Percentiles rank a stretch among this genome's conserved stretches.
These are phyloP conservation scores for Delphinapterus leucas DNA, from an alignment of 2,113 vertebrate species.

Conservation along the genomic window DNA sequence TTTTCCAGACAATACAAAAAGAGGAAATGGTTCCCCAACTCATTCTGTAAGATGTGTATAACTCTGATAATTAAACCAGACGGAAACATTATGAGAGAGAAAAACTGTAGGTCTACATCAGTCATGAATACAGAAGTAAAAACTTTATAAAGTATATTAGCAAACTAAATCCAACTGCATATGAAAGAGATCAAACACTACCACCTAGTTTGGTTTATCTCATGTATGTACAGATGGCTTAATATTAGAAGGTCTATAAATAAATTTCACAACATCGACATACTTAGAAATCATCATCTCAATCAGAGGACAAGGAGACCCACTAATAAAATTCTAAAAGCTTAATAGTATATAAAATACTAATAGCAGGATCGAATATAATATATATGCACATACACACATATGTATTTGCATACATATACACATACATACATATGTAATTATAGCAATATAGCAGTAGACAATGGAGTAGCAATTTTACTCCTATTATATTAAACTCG, in stretches of 20 bases:
- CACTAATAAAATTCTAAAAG: conserved; percentile 40
- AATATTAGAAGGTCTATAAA: conserved; percentile 14
- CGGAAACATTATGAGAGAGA: background rate
- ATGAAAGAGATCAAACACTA: background rate
- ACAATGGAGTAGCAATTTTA: background rate
- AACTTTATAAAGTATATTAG: background rate
- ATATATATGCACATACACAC: background rate
- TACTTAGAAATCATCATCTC: conserved; percentile 10
- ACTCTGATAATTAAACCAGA: background rate
- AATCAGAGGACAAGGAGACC: background rate
- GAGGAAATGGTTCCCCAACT: background rate
- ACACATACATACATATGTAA: background rate
- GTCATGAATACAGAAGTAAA: conserved; percentile 27
- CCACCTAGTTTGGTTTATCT: background rate
- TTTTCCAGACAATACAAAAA: conserved; percentile 5
- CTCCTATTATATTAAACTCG: background rate
- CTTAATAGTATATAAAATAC: conserved; percentile 17
- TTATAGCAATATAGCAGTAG: background rate
- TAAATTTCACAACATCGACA: background rate
- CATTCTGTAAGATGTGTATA: background rate
- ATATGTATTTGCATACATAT: background rate
- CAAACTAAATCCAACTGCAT: background rate
- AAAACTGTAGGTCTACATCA: background rate
- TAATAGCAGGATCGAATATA: background rate
- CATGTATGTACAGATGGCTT: background rate